Base-by-base conservation (phyloP, 2,888 invertebrate species). In the Eueremaeus valkanovi region DNA sequence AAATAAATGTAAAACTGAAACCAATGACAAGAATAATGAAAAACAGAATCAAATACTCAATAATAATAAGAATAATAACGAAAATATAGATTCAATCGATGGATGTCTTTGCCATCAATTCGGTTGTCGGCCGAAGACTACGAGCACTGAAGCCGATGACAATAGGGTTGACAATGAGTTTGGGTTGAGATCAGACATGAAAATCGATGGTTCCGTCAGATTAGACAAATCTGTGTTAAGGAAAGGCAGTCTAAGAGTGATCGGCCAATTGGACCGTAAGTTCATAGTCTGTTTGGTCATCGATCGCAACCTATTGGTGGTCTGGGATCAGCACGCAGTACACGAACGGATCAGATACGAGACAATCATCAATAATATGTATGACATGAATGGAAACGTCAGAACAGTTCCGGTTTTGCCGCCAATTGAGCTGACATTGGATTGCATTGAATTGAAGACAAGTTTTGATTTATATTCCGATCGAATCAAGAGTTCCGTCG, bases 271-370 rank as follows among this genome's bases (percentile, higher is more conserved):
- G 24, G 92, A 93, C 83, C 84, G 84, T 33, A 92, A 84, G 76
- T 84, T 84, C 78, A 83, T 84, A 76, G 21, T 58, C 24, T 73
- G 73, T 73, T 24, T 73, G 24, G 45, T 18, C 9, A 24, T 42
- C 27, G 33, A 58, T 24, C 55, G 49, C 0, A 40, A 55, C 27
- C 29, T 77, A 80, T 81, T 92, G 29, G 85, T 90, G 49, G 81
- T 90, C 40, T 90, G 93, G 82, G 93, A 94, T 84, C 93, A 93
- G 83, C 93, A 94, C 84, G 93, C 93, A 61, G 90, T 90, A 33
- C 89, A 93, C 83, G 94, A 94, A 85, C 86, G 94, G 82, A 88
- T 93, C 78, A 86, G 89, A 77, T 85, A 93, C 63, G 93, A 94
- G 84, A 83, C 85, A 75, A 86, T 92, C 77, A 84, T 89, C 1